These are phyloP conservation scores for Mechanitis messenoides DNA, from an alignment of 2,888 invertebrate genomes.

Conservation along the genomic window DNA sequence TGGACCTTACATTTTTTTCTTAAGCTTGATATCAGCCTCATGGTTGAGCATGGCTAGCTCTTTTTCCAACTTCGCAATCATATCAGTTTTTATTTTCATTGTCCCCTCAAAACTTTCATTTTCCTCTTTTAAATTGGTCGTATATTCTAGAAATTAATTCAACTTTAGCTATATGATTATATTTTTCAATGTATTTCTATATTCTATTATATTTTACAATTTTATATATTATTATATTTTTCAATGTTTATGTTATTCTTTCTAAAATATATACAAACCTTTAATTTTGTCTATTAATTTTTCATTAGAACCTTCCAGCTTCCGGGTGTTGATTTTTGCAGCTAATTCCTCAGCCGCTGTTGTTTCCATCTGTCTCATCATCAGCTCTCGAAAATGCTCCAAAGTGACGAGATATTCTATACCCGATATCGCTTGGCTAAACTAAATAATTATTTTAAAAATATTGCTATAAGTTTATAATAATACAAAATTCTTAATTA, in stretches of 20 bases:
- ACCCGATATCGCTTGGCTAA: constrained; percentile 24
- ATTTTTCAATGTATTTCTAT: neutral
- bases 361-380: constrained; percentile 57
- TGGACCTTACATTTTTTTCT: constrained; percentile 55
- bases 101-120: constrained; percentile 40
- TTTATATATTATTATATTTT: too few relatives aligned
- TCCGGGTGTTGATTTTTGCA: constrained; percentile 57
- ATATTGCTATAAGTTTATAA: neutral
- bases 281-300: constrained; percentile 53
- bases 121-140: constrained; percentile 42
- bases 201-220: neutral
- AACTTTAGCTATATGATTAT: neutral
- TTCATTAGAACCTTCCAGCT: constrained; percentile 61
- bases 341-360: constrained; percentile 69
- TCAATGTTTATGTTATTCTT: too few relatives aligned
- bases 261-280: constrained; percentile 38
- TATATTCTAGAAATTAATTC: constrained; percentile 35
- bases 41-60: constrained; percentile 41
- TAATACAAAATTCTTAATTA: neutral
- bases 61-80: constrained; percentile 40
- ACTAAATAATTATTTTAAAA: constrained; percentile 15
- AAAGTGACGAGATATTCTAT: constrained; percentile 53
- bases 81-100: constrained; percentile 40
- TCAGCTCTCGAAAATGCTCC: constrained; percentile 56
- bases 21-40: constrained; percentile 35